phyloP scores from a whole-genome alignment of 2,888 invertebrate species.

The Andrena bucephala region DNA sequence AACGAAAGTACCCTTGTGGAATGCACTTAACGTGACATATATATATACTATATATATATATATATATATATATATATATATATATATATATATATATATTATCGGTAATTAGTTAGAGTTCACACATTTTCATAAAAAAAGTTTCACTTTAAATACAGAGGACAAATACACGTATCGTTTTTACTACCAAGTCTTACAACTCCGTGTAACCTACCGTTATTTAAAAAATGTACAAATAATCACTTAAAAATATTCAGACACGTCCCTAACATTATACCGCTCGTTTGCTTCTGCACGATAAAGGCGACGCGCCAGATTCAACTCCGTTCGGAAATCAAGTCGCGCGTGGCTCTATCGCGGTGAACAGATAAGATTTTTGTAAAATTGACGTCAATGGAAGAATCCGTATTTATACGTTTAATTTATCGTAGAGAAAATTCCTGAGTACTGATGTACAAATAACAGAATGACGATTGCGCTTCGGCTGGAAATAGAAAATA shows the following conservation, averaged over 20 bases:
- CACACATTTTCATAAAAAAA: constrained; percentile 53
- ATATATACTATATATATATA: too few relatives aligned
- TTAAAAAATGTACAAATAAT: constrained; percentile 58
- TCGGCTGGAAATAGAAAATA: constrained; percentile 37
- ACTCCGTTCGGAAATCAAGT: constrained; percentile 22
- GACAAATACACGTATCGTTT: constrained; percentile 45
- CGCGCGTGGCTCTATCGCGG: constrained; percentile 18
- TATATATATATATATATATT: constrained; percentile 12
- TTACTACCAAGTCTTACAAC: constrained; percentile 42
- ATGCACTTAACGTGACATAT: constrained; percentile 36
- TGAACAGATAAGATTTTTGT: constrained; percentile 27
- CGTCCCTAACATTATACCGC: constrained; percentile 18
- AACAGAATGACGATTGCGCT: constrained; percentile 31
- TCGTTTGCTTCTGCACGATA: constrained; percentile 32
- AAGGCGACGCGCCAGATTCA: constrained; percentile 18
- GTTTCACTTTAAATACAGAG: constrained; percentile 38
- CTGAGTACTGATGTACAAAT: constrained; percentile 50
- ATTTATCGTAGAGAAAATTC: constrained; percentile 47
- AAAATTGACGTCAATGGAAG: constrained; percentile 59
- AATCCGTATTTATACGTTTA: constrained; percentile 42
- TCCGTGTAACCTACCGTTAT: constrained; percentile 38
- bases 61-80: too few relatives aligned
- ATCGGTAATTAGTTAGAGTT: constrained; percentile 34
- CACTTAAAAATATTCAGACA: constrained; percentile 42
- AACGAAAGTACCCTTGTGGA: constrained; percentile 40